Percentiles rank a stretch among this genome's conserved stretches.
Conservation (phyloP, 2,113 vertebrate genomes). For the Geothlypis trichas region DNA sequence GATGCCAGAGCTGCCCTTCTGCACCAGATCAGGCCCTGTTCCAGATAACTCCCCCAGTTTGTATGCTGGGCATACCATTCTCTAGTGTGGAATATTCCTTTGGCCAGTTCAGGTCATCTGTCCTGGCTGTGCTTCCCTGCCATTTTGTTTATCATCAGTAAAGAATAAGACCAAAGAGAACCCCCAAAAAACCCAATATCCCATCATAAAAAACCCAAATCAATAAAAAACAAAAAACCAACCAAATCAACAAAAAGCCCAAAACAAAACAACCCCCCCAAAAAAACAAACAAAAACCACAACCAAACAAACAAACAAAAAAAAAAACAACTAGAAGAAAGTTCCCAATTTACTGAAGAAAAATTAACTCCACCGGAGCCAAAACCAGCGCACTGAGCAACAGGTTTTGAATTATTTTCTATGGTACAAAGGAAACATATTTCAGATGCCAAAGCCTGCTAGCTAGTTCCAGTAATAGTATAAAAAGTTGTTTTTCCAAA, state of each 20-base stretch:
- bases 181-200: not conserved
- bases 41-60: not conserved
- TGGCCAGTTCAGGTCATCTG: not conserved
- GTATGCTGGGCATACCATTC: not conserved
- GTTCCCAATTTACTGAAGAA: not conserved
- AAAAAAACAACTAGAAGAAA: not conserved
- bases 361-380: not conserved
- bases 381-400: not conserved
- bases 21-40: not conserved
- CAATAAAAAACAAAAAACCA: too few relatives aligned
- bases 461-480: not conserved
- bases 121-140: not conserved
- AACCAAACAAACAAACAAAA: too few relatives aligned
- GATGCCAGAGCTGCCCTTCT: not conserved
- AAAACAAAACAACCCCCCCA: too few relatives aligned
- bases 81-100: not conserved
- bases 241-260: too few relatives aligned
- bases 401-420: not conserved
- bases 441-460: not conserved
- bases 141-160: not conserved
- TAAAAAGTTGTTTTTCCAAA: slow-evolving; percentile 8
- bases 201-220: too few relatives aligned
- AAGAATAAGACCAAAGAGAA: not conserved
- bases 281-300: not conserved
- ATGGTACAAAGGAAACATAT: not conserved